Evolutionary conservation across 2,888 invertebrate genomes (phyloP).

Genomic region (Rotaria macrura): DNA sequence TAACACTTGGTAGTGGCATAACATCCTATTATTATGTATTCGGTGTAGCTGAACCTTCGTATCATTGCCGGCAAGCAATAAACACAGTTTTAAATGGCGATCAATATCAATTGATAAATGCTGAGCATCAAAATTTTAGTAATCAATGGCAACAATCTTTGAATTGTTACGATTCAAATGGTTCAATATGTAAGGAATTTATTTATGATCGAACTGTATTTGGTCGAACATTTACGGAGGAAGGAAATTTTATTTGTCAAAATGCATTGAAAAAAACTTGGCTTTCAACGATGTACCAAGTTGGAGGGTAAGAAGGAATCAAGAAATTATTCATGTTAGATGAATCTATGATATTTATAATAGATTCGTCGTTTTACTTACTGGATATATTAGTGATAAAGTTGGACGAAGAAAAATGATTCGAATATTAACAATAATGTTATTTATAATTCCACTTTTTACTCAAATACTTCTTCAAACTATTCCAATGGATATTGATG

Average conservation of each 20-base stretch:
- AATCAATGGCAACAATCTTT: not conserved
- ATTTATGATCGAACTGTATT: conserved; percentile 1
- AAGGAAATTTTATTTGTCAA: not conserved
- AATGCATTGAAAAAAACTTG: not conserved
- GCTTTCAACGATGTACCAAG: not conserved
- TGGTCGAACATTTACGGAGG: conserved; percentile 5
- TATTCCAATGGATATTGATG: not conserved
- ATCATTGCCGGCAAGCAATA: not conserved
- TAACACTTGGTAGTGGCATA: not conserved
- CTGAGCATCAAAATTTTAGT: not conserved
- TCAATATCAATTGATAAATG: not conserved
- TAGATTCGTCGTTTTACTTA: not conserved
- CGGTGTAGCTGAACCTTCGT: not conserved
- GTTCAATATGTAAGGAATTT: not conserved
- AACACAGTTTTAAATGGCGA: not conserved
- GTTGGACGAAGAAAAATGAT: not conserved
- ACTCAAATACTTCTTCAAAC: not conserved
- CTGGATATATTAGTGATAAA: not conserved
- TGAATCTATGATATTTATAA: not conserved
- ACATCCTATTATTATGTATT: not conserved
- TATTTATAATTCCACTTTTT: not conserved
- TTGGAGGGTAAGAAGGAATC: not conserved
- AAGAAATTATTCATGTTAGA: not conserved
- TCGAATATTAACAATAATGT: not conserved
- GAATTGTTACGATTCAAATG: not conserved